Conservation (phyloP, 2,113 vertebrate species). For the Aspiorhynchus laticeps region DNA sequence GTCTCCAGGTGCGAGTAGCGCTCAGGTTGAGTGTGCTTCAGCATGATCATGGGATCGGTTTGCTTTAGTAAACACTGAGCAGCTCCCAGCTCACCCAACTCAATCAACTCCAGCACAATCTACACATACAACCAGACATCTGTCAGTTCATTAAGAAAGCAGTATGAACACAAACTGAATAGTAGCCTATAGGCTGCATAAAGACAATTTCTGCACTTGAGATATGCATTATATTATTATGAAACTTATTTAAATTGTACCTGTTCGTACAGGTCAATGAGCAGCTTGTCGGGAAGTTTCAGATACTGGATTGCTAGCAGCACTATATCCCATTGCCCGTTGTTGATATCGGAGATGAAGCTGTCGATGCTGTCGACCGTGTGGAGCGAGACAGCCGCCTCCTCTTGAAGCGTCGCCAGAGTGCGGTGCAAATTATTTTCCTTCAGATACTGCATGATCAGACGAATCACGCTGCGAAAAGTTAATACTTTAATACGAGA, state of each 20-base stretch:
- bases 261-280: constrained; percentile 98
- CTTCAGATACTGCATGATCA: constrained; percentile 98
- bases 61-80: constrained; percentile 91
- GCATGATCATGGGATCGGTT: constrained; percentile 98
- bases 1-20: constrained; percentile 94
- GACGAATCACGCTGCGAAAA: constrained; percentile 88
- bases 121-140: constrained; percentile 56
- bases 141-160: too few species aligned
- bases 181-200: too few species aligned
- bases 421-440: constrained; percentile 95
- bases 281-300: constrained; percentile 94
- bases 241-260: constrained; percentile 61
- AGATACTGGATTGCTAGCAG: constrained; percentile 96
- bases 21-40: constrained; percentile 95
- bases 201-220: too few species aligned
- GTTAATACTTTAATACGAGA: not conserved
- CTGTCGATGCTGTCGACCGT: constrained; percentile 98
- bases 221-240: too few species aligned
- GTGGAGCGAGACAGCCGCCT: constrained; percentile 94
- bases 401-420: constrained; percentile 89
- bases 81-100: constrained; percentile 91
- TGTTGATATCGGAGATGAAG: constrained; percentile 95
- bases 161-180: too few species aligned
- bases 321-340: constrained; percentile 96
- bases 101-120: constrained; percentile 96